Evolutionary conservation across 2,888 invertebrate species (phyloP).

Genomic region (Meiosimyza platycephala): DNA sequence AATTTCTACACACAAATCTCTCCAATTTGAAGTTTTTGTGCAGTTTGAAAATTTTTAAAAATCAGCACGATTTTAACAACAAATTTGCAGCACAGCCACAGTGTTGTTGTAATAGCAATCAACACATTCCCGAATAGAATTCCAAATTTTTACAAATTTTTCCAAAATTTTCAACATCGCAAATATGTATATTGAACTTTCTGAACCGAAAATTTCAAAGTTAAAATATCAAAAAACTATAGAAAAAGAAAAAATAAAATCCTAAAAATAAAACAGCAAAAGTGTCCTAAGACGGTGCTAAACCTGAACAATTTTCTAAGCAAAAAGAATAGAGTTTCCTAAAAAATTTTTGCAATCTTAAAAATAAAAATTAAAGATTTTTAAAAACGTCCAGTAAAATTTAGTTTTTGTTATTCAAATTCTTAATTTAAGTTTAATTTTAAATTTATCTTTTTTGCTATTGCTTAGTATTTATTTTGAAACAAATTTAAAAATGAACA

Average conservation of each 20-base stretch:
- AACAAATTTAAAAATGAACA: conserved; percentile 26
- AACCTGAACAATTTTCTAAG: conserved; percentile 53
- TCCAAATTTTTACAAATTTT: not conserved
- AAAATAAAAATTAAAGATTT: not conserved
- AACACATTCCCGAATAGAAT: conserved; percentile 13
- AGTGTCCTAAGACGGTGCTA: conserved; percentile 67
- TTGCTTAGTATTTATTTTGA: conserved; percentile 17
- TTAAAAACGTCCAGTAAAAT: conserved; percentile 43
- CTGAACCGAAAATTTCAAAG: not conserved
- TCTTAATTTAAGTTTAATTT: conserved; percentile 22
- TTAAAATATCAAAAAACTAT: conserved; percentile 10
- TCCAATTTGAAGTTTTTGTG: conserved; percentile 15
- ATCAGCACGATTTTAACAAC: not conserved
- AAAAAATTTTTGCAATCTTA: conserved; percentile 21
- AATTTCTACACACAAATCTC: conserved; percentile 26
- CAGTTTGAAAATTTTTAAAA: not conserved
- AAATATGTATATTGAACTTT: not conserved
- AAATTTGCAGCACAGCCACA: not conserved
- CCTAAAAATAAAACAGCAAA: conserved; percentile 53
- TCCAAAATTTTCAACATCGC: not conserved
- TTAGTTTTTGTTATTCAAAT: conserved; percentile 5
- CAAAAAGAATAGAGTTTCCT: conserved; percentile 40
- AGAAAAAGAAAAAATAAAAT: conserved; percentile 30
- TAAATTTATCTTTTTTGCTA: conserved; percentile 31
- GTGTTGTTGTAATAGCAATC: not conserved